phyloP scores from a whole-genome alignment of 1,140 invertebrate species.

The Octopus sinensis region DNA sequence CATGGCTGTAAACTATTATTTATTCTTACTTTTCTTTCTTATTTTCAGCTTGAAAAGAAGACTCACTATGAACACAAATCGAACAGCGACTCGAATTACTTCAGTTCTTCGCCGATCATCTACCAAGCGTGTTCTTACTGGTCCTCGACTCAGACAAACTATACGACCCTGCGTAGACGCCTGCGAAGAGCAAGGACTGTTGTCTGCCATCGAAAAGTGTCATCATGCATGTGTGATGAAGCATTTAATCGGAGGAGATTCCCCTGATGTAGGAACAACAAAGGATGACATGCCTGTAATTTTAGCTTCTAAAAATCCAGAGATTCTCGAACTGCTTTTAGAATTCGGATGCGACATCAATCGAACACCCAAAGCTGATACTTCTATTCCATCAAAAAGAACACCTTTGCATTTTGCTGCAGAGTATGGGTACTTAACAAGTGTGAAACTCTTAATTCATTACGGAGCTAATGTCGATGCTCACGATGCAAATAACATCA shows the following conservation, averaged over 20 bases:
- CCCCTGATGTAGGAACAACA: background rate
- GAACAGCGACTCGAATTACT: background rate
- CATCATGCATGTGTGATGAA: slow-evolving; percentile 17
- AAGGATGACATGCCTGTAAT: background rate
- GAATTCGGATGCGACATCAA: slow-evolving; percentile 17
- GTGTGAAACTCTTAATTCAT: slow-evolving; percentile 2
- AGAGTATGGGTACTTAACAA: slow-evolving; percentile 1
- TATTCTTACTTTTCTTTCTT: background rate
- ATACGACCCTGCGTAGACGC: slow-evolving; percentile 13
- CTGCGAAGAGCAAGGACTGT: slow-evolving; percentile 9
- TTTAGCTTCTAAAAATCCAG: background rate
- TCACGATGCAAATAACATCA: background rate
- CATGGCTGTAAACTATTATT: no score
- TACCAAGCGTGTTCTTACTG: slow-evolving; percentile 1
- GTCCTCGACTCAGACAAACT: slow-evolving; percentile 9
- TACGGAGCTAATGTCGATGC: slow-evolving; percentile 11
- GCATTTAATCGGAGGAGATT: background rate
- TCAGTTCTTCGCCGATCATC: background rate
- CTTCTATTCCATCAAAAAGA: background rate
- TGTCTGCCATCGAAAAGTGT: slow-evolving; percentile 4
- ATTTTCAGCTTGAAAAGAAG: slow-evolving; percentile 15
- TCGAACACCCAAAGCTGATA: background rate
- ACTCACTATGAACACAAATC: background rate
- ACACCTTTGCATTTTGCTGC: slow-evolving; percentile 16
- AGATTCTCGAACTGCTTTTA: slow-evolving; percentile 16